Evolutionary conservation across 2,888 invertebrate genomes (phyloP), one percentile per base, ranked within the genome.

Genomic region (Epinotia nisella): DNA sequence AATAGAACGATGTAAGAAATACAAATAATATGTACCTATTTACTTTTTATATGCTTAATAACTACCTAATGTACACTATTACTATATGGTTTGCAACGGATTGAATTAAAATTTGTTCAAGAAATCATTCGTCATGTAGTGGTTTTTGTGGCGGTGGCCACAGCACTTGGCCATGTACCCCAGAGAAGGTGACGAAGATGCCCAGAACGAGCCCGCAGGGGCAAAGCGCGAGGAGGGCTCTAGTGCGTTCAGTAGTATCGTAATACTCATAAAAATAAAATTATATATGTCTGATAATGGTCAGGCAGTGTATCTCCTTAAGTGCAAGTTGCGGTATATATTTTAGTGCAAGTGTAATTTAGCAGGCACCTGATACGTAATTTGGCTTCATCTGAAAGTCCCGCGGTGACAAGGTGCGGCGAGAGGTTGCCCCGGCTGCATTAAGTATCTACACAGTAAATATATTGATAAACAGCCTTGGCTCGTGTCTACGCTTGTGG

Each of bases 321-420:
- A 70, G 55, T 70, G 39, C 17, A 41, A 17, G 39, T 41, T 61
- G 53, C 17, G 49, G 70, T 70, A 51, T 70, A 68, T 56, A 51
- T 61, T 69, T 69, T 61, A 69, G 60, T 21, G 39, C 64, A 39
- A 58, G 64, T 64, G 58, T 35, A 72, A 72, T 72, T 72, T 72
- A 72, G 49, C 61, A 35, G 55, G 41, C 66, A 39, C 35, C 65
- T 59, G 71, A 56, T 21, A 55, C 17, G 73, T 53, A 73, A 73
- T 73, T 73, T 73, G 73, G 51, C 49, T 68, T 35, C 62, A 51
- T 71, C 71, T 61, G 64, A 73, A 73, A 71, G 68, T 64, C 73
- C 73, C 58, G 68, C 58, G 68, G 73, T 73, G 73, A 69, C 73
- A 73, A 73, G 73, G 68, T 73, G 73, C 64, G 41, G n/a, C 65